Evolutionary conservation across 2,113 vertebrate genomes (phyloP).

Genomic region (Panthera tigris): DNA sequence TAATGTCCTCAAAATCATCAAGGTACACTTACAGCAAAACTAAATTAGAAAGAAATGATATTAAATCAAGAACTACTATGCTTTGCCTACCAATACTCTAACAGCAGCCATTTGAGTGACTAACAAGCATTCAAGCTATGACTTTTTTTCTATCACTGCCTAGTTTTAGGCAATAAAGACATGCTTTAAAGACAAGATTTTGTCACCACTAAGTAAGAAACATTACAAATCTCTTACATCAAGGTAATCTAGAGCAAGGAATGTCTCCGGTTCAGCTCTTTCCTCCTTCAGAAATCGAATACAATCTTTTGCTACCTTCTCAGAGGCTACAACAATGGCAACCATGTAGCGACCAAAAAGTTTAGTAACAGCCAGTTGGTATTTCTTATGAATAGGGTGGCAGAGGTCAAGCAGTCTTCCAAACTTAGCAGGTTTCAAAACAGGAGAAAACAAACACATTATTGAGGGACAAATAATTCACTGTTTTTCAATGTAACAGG

Average conservation of each 20-base stretch:
- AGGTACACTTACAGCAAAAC: background rate
- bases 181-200: background rate
- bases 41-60: background rate
- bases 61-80: background rate
- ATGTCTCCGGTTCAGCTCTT: constrained; percentile 93
- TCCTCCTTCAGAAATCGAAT: constrained; percentile 93
- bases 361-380: constrained; percentile 96
- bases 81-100: background rate
- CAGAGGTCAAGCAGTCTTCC: constrained; percentile 94
- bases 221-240: constrained; percentile 85
- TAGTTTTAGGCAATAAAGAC: background rate
- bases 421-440: constrained; percentile 84
- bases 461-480: background rate
- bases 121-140: background rate
- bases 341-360: constrained; percentile 92
- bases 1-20: background rate
- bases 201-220: background rate
- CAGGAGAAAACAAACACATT: constrained; percentile 9
- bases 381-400: constrained; percentile 96
- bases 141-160: background rate
- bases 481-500: constrained; percentile 2
- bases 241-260: constrained; percentile 95
- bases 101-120: background rate
- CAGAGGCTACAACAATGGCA: constrained; percentile 92
- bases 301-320: constrained; percentile 92